Evolutionary conservation across 2,113 vertebrate genomes (phyloP), one percentile per base, ranked within the genome.

Genomic region (Phyllostomus hastatus): DNA sequence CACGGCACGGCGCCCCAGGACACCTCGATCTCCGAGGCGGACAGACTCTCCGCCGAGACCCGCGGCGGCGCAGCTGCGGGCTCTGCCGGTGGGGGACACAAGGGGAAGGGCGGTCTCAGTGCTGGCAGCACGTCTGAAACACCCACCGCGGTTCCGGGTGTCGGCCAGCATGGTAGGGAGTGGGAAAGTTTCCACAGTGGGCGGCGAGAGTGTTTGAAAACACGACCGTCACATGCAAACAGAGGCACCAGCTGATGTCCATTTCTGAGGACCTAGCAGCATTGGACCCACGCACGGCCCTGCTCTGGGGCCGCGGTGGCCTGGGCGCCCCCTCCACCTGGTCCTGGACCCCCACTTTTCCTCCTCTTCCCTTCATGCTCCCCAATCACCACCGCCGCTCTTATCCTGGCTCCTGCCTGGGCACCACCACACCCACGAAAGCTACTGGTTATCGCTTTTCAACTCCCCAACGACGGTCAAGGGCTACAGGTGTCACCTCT

Each of bases 11-110:
- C 95, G 9, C 97, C 97, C 99, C 99, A 99, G 82, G 98, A 98
- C 93, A 99, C 99, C 98, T 99, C 98, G 90, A 99, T 99, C 97
- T 99, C 98, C 0, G 99, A 99, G 91, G 99, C 99, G 4, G 99
- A 99, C 91, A 99, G 97, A 97, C 99, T 99, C 35, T 97, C 98
- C 1, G 99, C 99, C 59, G 98, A 97, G 50, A 99, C 98, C 2
- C 97, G 98, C 1, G 98, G 98, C 41, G 99, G 99, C 22, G 98
- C 98, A 2, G 98, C 76, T 78, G 98, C 98, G 16, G 99, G 99
- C 97, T 99, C 99, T 99, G 98, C 22, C 46, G 5, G 20, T 90
- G 67, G 78, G 38, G 3, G 38, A 92, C 2, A 90, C 31, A 50
- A 48, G 64, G 67, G 46, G 35, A 78, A 33, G 72, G 7, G n/a